A percentile compares a stretch with the other conserved stretches of the same genome.
phyloP scores from a whole-genome alignment of 1,140 invertebrate species.

The Euura saliciscinereae region DNA sequence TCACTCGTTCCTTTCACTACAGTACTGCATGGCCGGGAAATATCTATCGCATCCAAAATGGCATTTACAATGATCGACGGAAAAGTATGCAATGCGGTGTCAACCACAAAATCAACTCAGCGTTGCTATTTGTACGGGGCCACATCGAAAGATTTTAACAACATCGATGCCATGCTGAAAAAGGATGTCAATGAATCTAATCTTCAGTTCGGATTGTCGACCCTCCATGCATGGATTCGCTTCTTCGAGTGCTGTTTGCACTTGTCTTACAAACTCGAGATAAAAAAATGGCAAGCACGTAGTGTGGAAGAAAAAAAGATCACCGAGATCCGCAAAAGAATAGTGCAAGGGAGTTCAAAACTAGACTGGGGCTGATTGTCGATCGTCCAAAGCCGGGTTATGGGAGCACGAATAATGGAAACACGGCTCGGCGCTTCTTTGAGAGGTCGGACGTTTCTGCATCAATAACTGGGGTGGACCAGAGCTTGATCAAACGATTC shows the following conservation, averaged over 20 bases:
- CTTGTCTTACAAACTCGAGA: slow-evolving; percentile 38
- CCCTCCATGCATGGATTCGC: slow-evolving; percentile 45
- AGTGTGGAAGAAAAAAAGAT: slow-evolving; percentile 30
- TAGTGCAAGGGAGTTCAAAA: slow-evolving; percentile 16
- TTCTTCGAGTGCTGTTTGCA: slow-evolving; percentile 47
- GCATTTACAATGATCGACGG: slow-evolving; percentile 54
- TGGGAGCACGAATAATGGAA: slow-evolving; percentile 50
- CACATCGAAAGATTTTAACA: slow-evolving; percentile 51
- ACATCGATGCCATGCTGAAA: slow-evolving; percentile 30
- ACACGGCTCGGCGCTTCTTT: slow-evolving; percentile 47
- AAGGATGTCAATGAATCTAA: slow-evolving; percentile 28
- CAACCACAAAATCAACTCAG: slow-evolving; percentile 42
- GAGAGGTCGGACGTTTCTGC: slow-evolving; percentile 36
- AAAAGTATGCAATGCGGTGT: slow-evolving; percentile 53
- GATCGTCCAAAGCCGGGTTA: slow-evolving; percentile 22
- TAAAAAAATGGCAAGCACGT: slow-evolving; percentile 36
- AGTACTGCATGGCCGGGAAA: slow-evolving; percentile 26
- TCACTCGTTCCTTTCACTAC: slow-evolving; percentile 27
- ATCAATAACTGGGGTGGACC: slow-evolving; percentile 46
- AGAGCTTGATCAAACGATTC: slow-evolving; percentile 42
- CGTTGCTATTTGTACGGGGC: slow-evolving; percentile 50
- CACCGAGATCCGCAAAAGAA: slow-evolving; percentile 9
- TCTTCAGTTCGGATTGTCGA: slow-evolving; percentile 46
- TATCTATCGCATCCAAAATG: slow-evolving; percentile 34
- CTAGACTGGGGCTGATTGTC: slow-evolving; percentile 15